Evolutionary conservation across 1,140 invertebrate genomes (phyloP).

Genomic region (Temnothorax longispinosus): DNA sequence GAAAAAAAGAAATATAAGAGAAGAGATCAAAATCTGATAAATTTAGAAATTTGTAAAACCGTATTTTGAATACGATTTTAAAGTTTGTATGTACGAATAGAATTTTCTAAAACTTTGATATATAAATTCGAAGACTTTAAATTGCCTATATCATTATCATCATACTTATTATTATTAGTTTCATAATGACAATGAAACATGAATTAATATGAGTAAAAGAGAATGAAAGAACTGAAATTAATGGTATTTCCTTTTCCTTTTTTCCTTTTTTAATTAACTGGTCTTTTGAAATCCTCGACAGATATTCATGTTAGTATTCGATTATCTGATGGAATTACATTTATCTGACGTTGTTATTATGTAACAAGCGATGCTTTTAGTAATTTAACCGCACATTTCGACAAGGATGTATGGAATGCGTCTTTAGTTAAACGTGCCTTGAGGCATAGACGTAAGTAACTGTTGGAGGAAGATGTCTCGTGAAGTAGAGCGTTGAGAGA

Average conservation of each 20-base stretch:
- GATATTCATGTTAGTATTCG: background rate
- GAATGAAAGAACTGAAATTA: background rate
- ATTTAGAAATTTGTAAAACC: background rate
- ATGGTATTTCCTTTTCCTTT: background rate
- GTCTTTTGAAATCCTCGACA: background rate
- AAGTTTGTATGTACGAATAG: background rate
- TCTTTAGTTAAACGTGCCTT: background rate
- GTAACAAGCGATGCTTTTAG: background rate
- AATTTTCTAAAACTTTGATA: background rate
- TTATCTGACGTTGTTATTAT: background rate
- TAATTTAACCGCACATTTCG: background rate
- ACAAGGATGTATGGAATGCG: background rate
- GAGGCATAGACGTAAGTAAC: conserved; percentile 1
- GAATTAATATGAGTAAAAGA: background rate
- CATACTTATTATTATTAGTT: background rate
- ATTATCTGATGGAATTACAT: background rate
- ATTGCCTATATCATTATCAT: background rate
- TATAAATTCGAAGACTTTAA: background rate
- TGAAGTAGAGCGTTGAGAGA: conserved; percentile 7
- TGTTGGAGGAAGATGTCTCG: background rate
- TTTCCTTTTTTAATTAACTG: background rate
- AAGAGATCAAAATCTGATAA: background rate
- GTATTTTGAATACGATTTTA: background rate
- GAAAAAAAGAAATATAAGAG: background rate
- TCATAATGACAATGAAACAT: background rate